phyloP scores from a whole-genome alignment of 1,140 invertebrate species.

The Procambarus virginalis region DNA sequence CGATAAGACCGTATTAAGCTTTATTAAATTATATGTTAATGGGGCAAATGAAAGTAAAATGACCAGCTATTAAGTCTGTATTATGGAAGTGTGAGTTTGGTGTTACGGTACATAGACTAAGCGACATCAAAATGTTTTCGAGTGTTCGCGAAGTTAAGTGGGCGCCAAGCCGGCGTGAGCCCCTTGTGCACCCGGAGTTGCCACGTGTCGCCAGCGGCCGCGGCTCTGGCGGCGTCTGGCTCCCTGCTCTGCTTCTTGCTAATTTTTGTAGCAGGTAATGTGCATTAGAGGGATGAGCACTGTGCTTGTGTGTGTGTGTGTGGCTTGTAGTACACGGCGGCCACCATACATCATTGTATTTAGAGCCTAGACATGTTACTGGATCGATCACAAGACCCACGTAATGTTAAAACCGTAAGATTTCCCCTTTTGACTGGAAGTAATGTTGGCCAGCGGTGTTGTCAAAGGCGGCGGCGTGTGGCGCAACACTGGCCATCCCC shows the following conservation, averaged over 20 bases:
- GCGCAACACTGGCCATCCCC: slow-evolving; percentile 35
- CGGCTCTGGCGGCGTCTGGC: slow-evolving; percentile 39
- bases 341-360: neutral
- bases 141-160: slow-evolving; percentile 59
- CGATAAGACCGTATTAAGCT: neutral
- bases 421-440: slow-evolving; percentile 66
- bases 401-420: slow-evolving; percentile 69
- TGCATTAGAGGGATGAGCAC: neutral
- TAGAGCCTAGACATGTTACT: slow-evolving; percentile 52
- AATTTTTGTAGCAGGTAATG: slow-evolving; percentile 10
- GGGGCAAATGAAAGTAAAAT: neutral
- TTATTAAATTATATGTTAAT: neutral
- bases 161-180: slow-evolving; percentile 62
- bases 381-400: slow-evolving; percentile 67
- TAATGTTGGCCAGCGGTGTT: slow-evolving; percentile 63
- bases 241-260: slow-evolving; percentile 27
- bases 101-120: neutral
- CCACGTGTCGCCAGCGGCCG: slow-evolving; percentile 57
- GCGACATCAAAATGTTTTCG: slow-evolving; percentile 56
- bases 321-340: neutral
- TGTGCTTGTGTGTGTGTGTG: neutral
- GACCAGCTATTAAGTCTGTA: neutral
- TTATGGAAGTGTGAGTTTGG: neutral
- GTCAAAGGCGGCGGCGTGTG: slow-evolving; percentile 37
- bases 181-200: slow-evolving; percentile 62